These are phyloP conservation scores for Oncorhynchus keta DNA, from an alignment of 2,113 vertebrate species.

Conservation along the genomic window DNA sequence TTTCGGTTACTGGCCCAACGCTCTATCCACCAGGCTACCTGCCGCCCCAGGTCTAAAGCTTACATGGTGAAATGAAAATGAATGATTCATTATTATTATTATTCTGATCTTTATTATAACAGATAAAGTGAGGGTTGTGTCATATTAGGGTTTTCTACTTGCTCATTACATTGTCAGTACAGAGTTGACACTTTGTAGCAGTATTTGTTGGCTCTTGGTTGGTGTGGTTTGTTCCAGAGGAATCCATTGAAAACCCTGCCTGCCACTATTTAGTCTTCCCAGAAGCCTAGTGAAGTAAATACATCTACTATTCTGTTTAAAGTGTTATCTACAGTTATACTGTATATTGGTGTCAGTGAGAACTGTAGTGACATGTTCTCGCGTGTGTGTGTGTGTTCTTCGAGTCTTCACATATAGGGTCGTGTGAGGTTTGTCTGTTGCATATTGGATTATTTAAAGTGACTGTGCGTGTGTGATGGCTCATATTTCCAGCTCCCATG, in stretches of 20 bases:
- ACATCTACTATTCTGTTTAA: neutral
- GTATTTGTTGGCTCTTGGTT: neutral
- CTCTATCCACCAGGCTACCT: too few species aligned
- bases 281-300: neutral
- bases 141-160: too few species aligned
- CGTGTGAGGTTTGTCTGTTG: slow-evolving; percentile 21
- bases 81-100: too few species aligned
- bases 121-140: too few species aligned
- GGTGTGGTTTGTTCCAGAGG: neutral
- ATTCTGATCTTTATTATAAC: too few species aligned
- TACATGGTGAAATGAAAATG: too few species aligned
- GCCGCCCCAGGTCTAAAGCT: too few species aligned
- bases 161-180: neutral
- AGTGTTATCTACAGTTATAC: neutral
- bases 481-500: slow-evolving; percentile 5
- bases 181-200: neutral
- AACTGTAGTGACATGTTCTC: neutral
- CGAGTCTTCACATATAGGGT: slow-evolving; percentile 6
- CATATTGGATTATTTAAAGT: slow-evolving; percentile 29
- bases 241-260: slow-evolving; percentile 7
- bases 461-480: slow-evolving; percentile 15
- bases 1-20: too few species aligned
- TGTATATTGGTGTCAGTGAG: neutral
- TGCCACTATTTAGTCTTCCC: neutral
- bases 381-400: neutral